Conservation (phyloP, 2,888 invertebrate genomes). For the Acleris sparsana region DNA sequence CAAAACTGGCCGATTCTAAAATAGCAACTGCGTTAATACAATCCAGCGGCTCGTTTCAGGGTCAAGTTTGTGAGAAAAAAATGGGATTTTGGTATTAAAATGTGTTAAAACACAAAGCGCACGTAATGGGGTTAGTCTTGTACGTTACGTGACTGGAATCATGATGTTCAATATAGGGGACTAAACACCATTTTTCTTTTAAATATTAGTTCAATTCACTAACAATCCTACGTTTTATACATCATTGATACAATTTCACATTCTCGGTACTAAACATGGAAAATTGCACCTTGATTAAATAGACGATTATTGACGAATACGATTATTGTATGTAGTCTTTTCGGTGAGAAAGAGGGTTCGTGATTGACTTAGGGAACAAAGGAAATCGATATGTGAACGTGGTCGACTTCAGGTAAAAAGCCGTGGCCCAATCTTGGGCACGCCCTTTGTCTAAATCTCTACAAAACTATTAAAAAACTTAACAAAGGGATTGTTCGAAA, state of each 20-base stretch:
- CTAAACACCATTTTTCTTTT: too few species aligned
- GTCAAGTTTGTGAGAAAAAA: too few species aligned
- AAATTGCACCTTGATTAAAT: too few species aligned
- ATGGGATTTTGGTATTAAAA: too few species aligned
- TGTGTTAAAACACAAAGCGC: conserved; percentile 15
- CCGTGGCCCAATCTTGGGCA: background rate
- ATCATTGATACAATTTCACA: too few species aligned
- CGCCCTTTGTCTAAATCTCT: background rate
- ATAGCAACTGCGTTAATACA: conserved; percentile 17
- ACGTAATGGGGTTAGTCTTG: conserved; percentile 23
- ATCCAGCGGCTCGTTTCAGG: too few species aligned
- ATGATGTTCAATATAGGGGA: conserved; percentile 11
- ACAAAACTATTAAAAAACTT: background rate
- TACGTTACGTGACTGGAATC: conserved; percentile 19
- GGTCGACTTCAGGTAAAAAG: background rate
- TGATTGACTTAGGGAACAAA: conserved; percentile 3
- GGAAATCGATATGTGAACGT: background rate
- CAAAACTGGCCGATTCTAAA: conserved; percentile 23
- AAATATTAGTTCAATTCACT: too few species aligned
- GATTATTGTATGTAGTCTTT: too few species aligned
- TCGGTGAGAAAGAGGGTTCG: background rate
- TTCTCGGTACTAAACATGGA: too few species aligned
- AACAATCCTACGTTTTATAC: too few species aligned
- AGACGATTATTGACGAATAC: background rate
- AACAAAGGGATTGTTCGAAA: too few species aligned